A percentile compares a stretch with the other conserved stretches of the same genome.
phyloP scores from a whole-genome alignment of 2,888 invertebrate species.

The Napeogenes sylphis region DNA sequence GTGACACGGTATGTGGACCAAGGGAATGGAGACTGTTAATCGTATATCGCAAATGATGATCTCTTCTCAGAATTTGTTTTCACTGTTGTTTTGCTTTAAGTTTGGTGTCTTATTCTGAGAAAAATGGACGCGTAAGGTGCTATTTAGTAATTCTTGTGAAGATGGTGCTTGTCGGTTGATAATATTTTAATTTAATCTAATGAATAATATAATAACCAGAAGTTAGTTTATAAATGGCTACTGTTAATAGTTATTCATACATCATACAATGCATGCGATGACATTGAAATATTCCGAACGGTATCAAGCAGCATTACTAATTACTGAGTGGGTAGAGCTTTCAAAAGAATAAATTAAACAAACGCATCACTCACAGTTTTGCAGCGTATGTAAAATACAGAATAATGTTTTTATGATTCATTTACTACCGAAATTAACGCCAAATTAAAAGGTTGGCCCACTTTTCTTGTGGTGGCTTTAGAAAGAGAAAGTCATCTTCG shows the following conservation, averaged over 20 bases:
- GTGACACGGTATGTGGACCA: slow-evolving; percentile 43
- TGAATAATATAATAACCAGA: slow-evolving; percentile 3
- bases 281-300: slow-evolving; percentile 15
- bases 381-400: slow-evolving; percentile 19
- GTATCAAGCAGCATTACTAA: slow-evolving; percentile 18
- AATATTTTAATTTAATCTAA: neutral
- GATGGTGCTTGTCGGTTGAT: neutral
- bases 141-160: neutral
- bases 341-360: slow-evolving; percentile 29
- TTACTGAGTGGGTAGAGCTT: slow-evolving; percentile 16
- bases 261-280: neutral
- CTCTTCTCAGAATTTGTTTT: slow-evolving; percentile 45
- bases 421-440: slow-evolving; percentile 33
- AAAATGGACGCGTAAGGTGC: slow-evolving; percentile 13
- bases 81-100: slow-evolving; percentile 34
- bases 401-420: slow-evolving; percentile 35
- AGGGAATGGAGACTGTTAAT: slow-evolving; percentile 46
- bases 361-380: slow-evolving; percentile 23
- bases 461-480: slow-evolving; percentile 28
- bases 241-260: neutral
- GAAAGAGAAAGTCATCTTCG: slow-evolving; percentile 35
- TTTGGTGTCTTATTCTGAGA: slow-evolving; percentile 32
- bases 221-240: slow-evolving; percentile 8
- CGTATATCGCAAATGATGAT: slow-evolving; percentile 47
- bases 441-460: slow-evolving; percentile 34